Base-by-base conservation (phyloP, 2,797 vertebrate species). In the Oreochromis grahami region DNA sequence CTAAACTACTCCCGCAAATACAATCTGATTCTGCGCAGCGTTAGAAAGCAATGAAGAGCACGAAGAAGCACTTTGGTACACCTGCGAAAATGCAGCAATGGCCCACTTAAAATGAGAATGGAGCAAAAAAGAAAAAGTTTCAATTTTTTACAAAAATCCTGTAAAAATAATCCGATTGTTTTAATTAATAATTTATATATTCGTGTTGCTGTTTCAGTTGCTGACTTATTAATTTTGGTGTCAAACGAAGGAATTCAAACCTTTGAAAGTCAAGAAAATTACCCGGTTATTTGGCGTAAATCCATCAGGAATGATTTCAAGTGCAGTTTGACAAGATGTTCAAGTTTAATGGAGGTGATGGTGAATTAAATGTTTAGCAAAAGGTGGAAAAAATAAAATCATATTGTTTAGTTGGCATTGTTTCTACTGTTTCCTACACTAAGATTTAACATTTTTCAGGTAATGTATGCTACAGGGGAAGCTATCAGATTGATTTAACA, bases 261-360 rank as follows among this genome's bases (percentile, higher is more conserved):
- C 24, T 72, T 0, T 17, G 13, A 70, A 70, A 45, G 41, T 43
- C 38, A 43, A 26, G 21, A 1, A 68, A 68, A 68, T 15, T 19
- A 50, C 15, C 11, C 12, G 3, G 11, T 34, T 34, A 74, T 74
- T 29, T 50, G 11, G 7, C 17, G 5, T n/a, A 14, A 50, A 74
- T n/a, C 48, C 26, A 8, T 13, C 17, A 51, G 15, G 26, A n/a
- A 29, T 50, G 43, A 48, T 0, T 32, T 50, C 0, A 74, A 74
- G 17, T 8, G 70, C 17, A 74, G 43, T 74, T 50, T 4, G 65
- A 45, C 21, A 19, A 2, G 1, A 29, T 6, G 1, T n/a, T 48
- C 41, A 1, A 15, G 45, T 3, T n/a, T 34, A 50, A 74, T 34
- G 0, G 26, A 32, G 7, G 24, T 74, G 17, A 50, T 19, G 45